Evolutionary conservation across 1,140 invertebrate genomes (phyloP).

Genomic region (Danaus melanippus): DNA sequence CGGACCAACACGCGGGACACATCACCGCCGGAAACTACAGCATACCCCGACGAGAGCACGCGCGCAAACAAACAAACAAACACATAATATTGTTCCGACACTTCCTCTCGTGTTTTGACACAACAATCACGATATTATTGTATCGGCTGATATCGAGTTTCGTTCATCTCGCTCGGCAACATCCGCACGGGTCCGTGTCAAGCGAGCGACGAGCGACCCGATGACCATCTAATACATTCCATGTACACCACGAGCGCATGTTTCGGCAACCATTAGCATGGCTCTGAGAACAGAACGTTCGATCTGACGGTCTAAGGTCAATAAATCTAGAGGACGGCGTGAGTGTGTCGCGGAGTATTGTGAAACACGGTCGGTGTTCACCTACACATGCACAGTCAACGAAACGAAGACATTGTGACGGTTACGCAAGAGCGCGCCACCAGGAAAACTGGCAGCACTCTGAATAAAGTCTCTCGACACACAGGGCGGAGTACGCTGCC

Average conservation of each 20-base stretch:
- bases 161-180: constrained; percentile 16
- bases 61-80: constrained; percentile 38
- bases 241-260: too few species aligned
- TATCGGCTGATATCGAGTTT: constrained; percentile 8
- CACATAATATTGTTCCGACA: constrained; percentile 27
- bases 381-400: constrained; percentile 8
- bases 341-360: constrained; percentile 11
- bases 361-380: constrained; percentile 23
- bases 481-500: constrained; percentile 11
- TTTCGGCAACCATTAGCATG: too few species aligned
- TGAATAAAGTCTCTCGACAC: constrained; percentile 1
- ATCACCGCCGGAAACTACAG: constrained; percentile 28
- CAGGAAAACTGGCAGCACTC: constrained; percentile 25
- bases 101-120: constrained; percentile 33
- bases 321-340: constrained; percentile 7
- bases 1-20: too few species aligned
- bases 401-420: constrained; percentile 20
- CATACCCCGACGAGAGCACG: constrained; percentile 33
- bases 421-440: constrained; percentile 30
- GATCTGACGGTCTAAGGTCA: not conserved
- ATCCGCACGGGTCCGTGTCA: constrained; percentile 6
- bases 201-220: not conserved
- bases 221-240: not conserved
- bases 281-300: too few species aligned
- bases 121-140: constrained; percentile 13